phyloP scores from a whole-genome alignment of 2,888 invertebrate genomes.

The Choristoneura rosaceana region DNA sequence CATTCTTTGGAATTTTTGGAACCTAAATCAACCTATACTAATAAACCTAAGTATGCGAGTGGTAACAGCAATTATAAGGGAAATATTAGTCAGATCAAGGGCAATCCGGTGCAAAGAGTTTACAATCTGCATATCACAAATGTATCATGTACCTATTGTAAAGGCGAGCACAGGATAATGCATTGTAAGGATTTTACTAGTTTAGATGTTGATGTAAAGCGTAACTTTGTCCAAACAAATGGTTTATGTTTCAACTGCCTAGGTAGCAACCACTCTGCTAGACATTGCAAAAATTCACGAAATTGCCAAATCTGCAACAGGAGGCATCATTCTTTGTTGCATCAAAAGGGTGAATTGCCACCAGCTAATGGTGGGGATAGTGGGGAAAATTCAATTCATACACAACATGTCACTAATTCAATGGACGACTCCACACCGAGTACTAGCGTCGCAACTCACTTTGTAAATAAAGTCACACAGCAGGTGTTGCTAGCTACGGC shows the following conservation, averaged over 20 bases:
- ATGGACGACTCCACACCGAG: background rate
- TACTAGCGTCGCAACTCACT: background rate
- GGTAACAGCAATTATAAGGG: background rate
- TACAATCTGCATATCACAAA: background rate
- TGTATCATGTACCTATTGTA: background rate
- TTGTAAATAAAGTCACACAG: background rate
- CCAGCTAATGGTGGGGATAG: no score
- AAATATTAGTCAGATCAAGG: background rate
- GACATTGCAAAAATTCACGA: background rate
- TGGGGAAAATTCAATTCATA: background rate
- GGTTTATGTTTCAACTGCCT: slow-evolving; percentile 21
- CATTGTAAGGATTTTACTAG: slow-evolving; percentile 15
- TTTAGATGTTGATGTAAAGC: background rate
- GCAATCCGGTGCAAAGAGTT: background rate
- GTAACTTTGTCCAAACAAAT: slow-evolving; percentile 18
- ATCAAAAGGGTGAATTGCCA: no score
- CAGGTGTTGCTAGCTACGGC: slow-evolving; percentile 3
- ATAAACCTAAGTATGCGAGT: background rate
- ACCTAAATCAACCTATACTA: background rate
- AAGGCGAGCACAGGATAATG: background rate
- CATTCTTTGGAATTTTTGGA: slow-evolving; percentile 14
- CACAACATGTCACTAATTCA: slow-evolving; percentile 10
- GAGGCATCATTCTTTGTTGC: no score
- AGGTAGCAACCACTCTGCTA: slow-evolving; percentile 13
- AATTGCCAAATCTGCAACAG: no score